A percentile compares a stretch with the other conserved stretches of the same genome.
phyloP scores from a whole-genome alignment of 2,797 vertebrate genomes.

The Meriones psammophilus region DNA sequence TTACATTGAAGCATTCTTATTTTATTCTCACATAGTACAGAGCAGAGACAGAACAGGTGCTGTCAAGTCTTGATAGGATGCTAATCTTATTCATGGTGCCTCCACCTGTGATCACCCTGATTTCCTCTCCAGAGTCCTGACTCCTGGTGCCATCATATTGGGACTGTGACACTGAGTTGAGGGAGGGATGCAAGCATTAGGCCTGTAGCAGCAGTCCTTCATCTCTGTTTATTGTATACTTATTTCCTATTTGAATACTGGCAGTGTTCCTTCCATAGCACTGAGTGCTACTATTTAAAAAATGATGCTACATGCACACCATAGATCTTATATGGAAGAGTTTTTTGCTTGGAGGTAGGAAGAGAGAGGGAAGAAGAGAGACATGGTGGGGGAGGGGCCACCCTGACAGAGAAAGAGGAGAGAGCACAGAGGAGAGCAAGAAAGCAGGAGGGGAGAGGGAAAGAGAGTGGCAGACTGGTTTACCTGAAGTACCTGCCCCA shows the following conservation, averaged over 20 bases:
- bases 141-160: background rate
- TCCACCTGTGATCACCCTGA: background rate
- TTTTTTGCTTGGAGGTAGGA: no score
- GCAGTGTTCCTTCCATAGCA: background rate
- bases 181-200: background rate
- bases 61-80: background rate
- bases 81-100: background rate
- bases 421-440: no score
- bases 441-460: no score
- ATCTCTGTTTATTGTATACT: background rate
- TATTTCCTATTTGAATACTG: background rate
- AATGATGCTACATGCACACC: no score
- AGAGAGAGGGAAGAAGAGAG: no score
- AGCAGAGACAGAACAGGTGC: background rate
- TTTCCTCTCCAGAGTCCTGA: background rate
- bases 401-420: no score
- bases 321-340: no score
- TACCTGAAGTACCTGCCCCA: no score
- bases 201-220: background rate
- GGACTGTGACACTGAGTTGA: background rate
- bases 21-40: background rate
- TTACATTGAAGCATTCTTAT: conserved; percentile 8
- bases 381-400: no score
- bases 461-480: no score
- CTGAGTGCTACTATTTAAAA: no score